Base-by-base conservation (phyloP, 2,888 invertebrate genomes). In the Gryllus longicercus region DNA sequence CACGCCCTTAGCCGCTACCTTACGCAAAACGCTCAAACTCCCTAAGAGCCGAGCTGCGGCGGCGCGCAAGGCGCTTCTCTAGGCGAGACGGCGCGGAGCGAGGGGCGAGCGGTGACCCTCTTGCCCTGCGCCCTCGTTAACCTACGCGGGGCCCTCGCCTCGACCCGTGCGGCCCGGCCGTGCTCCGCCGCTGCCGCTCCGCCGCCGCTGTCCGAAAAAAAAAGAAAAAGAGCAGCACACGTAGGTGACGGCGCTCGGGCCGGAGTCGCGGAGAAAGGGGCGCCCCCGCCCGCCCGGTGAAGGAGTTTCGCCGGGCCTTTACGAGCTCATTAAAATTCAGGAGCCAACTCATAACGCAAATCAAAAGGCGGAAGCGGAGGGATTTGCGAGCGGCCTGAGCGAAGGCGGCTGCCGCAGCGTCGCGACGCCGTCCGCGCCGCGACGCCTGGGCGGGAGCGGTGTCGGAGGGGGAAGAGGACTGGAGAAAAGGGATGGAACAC, bases 271-370 rank as follows among this genome's bases (percentile, higher is more conserved):
- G 2, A 16, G 8, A 10, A 8, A 11, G 38, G 38, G 38, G 38
- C 38, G 38, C 38, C 8, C 4, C 12, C 63, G 63, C 10, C 63
- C 16, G n/a, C 14, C 63, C 14, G 14, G 63, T n/a, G 63, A 63
- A 63, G 63, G 63, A n/a, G 63, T 63, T 63, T 63, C n/a, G n/a
- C 63, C n/a, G 16, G 63, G n/a, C 63, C 63, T 63, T 63, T 63
- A n/a, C 63, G 63, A 63, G 63, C 63, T 63, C 63, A 18, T 63
- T 63, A 63, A 63, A 63, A 63, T 63, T 63, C 63, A 63, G 63
- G 63, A 63, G 63, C 63, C 63, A 18, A 63, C 63, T 63, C 63
- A 63, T 63, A 63, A 63, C 63, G 63, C 63, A 63, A 63, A 63
- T 63, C 63, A 63, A 63, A 63, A 63, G 63, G 63, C 63, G 63